A percentile compares a stretch with the other conserved stretches of the same genome.
Conservation (phyloP, 2,888 invertebrate species). For the Heliconius erato region DNA sequence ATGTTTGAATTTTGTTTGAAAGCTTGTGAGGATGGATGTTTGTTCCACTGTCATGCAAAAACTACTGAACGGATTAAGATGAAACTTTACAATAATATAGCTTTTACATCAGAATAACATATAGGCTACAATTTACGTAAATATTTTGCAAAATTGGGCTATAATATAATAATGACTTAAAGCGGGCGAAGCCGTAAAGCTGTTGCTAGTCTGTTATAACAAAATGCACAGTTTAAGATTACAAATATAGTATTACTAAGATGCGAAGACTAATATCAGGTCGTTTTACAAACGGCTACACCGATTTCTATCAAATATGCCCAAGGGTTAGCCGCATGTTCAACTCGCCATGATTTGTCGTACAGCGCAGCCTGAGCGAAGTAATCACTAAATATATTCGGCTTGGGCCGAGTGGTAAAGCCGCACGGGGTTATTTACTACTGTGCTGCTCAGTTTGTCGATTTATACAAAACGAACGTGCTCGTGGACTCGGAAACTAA, state of each 20-base stretch:
- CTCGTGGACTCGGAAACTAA: conserved; percentile 33
- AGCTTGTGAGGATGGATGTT: no score
- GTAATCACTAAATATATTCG: conserved; percentile 37
- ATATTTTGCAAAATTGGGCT: no score
- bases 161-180: no score
- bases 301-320: conserved; percentile 33
- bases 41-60: no score
- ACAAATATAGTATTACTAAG: neutral
- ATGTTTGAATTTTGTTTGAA: no score
- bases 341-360: conserved; percentile 33
- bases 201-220: neutral
- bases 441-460: conserved; percentile 21
- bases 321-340: conserved; percentile 28
- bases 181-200: neutral
- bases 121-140: no score
- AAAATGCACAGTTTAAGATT: neutral
- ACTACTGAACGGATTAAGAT: no score
- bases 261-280: conserved; percentile 9
- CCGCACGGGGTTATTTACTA: conserved; percentile 33
- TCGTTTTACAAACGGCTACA: conserved; percentile 33
- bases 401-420: conserved; percentile 26
- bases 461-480: conserved; percentile 20
- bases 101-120: no score
- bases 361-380: conserved; percentile 19
- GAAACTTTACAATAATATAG: no score